These are phyloP conservation scores for Rhadina sibilatrix DNA, from an alignment of 2,113 vertebrate genomes.

Conservation along the genomic window DNA sequence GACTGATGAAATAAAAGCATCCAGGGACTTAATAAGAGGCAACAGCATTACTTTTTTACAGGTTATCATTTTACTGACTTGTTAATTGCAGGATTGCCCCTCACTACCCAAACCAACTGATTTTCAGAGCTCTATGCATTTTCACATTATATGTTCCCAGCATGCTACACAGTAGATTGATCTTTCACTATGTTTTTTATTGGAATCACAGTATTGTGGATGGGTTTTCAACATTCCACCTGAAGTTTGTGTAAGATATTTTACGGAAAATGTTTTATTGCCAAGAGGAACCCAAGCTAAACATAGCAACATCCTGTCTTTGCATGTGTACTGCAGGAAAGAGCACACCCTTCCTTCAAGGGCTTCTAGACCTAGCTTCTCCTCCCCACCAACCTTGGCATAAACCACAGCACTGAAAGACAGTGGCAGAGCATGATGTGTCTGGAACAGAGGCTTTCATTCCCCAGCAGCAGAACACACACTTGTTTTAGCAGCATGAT, in stretches of 20 bases:
- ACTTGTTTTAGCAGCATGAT: background rate
- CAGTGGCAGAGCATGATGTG: background rate
- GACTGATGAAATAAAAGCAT: background rate
- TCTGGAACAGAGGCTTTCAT: background rate
- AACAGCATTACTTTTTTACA: background rate
- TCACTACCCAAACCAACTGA: background rate
- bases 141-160: background rate
- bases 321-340: background rate
- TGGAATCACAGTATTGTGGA: background rate
- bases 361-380: background rate
- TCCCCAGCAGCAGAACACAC: background rate
- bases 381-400: background rate
- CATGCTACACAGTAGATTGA: background rate
- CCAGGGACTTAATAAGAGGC: background rate
- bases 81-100: background rate
- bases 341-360: background rate
- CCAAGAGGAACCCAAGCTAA: slow-evolving; percentile 12
- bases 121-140: background rate
- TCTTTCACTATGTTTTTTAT: background rate
- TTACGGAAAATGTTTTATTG: background rate
- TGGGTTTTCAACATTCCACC: background rate
- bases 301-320: background rate
- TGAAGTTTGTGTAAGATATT: background rate
- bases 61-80: background rate
- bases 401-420: background rate